A percentile compares a stretch with the other conserved stretches of the same genome.
phyloP scores from a whole-genome alignment of 2,113 vertebrate species.

The Nannobrachium achirus region DNA sequence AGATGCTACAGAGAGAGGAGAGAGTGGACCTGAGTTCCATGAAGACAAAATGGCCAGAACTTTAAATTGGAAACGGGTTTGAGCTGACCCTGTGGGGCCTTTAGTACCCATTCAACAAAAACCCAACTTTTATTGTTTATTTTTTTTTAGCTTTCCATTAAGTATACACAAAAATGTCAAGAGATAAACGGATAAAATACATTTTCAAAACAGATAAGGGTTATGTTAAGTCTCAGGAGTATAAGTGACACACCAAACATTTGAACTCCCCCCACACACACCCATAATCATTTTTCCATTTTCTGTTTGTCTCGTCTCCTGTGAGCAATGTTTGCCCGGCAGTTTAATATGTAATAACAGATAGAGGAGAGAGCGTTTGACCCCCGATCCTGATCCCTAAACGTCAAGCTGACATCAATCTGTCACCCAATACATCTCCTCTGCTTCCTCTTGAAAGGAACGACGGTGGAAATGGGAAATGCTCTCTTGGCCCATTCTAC shows the following conservation, averaged over 20 bases:
- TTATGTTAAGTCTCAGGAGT: conserved; percentile 17
- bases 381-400: conserved; percentile 44
- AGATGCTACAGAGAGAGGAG: conserved; percentile 83
- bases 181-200: conserved; percentile 36
- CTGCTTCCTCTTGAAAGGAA: conserved; percentile 18
- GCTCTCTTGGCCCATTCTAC: not conserved
- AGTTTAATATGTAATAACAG: conserved; percentile 54
- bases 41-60: not conserved
- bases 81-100: not conserved
- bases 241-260: conserved; percentile 17
- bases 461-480: conserved; percentile 32
- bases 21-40: not conserved
- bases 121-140: no score
- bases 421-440: conserved; percentile 30
- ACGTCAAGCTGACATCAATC: conserved; percentile 42
- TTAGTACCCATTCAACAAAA: not conserved
- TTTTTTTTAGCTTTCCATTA: no score
- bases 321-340: conserved; percentile 35
- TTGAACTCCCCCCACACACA: not conserved
- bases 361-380: conserved; percentile 37
- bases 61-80: not conserved
- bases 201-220: not conserved
- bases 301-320: conserved; percentile 14
- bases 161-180: conserved; percentile 24
- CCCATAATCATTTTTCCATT: conserved; percentile 18